phyloP scores from a whole-genome alignment of 2,797 vertebrate species.

The Leptodactylus fallax region DNA sequence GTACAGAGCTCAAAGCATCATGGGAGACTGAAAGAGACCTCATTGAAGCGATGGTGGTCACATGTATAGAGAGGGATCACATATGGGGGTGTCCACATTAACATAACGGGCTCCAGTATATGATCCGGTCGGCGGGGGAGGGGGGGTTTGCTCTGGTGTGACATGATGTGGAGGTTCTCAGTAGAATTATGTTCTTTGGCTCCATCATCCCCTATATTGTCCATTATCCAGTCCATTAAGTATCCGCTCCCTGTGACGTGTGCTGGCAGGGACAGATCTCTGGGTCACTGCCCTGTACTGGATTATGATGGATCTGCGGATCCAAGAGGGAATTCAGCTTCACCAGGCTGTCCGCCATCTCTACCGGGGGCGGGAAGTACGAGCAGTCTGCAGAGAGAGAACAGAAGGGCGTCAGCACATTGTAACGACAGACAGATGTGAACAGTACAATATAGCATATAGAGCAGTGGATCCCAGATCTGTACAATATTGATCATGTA shows the following conservation, averaged over 20 bases:
- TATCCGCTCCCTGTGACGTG: constrained; percentile 10
- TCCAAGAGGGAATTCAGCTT: background rate
- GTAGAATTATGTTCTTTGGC: background rate
- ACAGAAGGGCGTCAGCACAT: background rate
- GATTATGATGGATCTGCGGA: background rate
- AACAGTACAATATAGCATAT: no score
- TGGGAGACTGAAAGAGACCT: background rate
- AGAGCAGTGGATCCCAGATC: no score
- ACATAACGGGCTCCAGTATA: no score
- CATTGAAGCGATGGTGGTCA: no score
- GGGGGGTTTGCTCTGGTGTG: background rate
- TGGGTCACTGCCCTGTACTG: background rate
- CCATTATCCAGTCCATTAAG: constrained; percentile 20
- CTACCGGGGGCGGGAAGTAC: constrained; percentile 17
- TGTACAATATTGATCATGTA: no score
- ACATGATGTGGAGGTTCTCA: background rate
- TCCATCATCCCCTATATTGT: background rate
- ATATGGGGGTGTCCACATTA: no score
- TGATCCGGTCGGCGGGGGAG: no score
- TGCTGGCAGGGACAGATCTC: background rate
- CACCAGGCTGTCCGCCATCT: background rate
- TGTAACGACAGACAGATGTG: background rate
- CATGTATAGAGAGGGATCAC: no score
- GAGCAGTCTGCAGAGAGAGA: background rate
- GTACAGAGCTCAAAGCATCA: background rate